Base-by-base conservation (phyloP, 2,888 invertebrate genomes). In the Hoplodrina ambigua region DNA sequence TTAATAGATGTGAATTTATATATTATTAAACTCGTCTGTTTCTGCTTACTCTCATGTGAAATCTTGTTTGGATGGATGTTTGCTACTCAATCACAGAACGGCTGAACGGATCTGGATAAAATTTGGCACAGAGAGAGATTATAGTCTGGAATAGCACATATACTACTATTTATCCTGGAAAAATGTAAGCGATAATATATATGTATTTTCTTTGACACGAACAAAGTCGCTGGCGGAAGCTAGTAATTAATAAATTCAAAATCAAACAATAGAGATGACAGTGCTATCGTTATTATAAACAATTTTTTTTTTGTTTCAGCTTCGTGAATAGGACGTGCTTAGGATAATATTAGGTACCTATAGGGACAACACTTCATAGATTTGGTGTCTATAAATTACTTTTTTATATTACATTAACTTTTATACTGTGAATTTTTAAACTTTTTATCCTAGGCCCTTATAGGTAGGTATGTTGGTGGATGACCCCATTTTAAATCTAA, bases 221-320 rank as follows among this genome's bases (percentile, higher is more conserved):
- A 33, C 33, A 33, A 33, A 33, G 33, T 33, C 33, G 33, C 33
- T 2, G 33, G 2, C 33, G 7, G 33, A 8, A 8, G 7, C 8
- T 8, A 37, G 15, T 15, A 15, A 17, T 5, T 0, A 46, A 46
- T 46, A 17, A 46, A 46, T 46, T 46, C 46, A 25, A 46, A 30
- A 19, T 41, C 7, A 20, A 15, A 44, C 33, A 56, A 50, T 13
- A 56, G 17, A n/a, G 3, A 7, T 17, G 41, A 0, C 19, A 33
- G 2, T 53, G 17, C 4, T 57, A 46, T 11, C 30, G n/a, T 20
- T 54, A 52, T 37, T 58, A 20, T 49, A 72, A 67, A 67, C 25
- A 19, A n/a, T 0, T 49, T 19, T 46, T 68, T 60, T 30, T 68
- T 78, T 78, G 74, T 78, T 78, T 70, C 78, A 78, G 78, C 25